Evolutionary conservation across 2,797 vertebrate genomes (phyloP).

Genomic region (Amniataba percoides): DNA sequence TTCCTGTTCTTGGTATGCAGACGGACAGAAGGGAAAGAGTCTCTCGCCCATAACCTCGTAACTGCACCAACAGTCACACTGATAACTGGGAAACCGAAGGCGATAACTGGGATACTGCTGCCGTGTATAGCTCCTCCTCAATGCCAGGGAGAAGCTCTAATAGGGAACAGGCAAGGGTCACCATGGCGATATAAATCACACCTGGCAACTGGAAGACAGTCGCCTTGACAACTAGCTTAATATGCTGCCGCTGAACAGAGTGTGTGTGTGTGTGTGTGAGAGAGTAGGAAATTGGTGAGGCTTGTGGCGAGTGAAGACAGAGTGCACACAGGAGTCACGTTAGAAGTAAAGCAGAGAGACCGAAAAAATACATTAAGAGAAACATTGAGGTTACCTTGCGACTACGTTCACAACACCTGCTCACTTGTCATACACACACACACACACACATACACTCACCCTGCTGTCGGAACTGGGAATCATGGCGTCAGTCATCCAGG

Average conservation of each 20-base stretch:
- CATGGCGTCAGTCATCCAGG: constrained; percentile 97
- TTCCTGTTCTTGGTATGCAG: constrained; percentile 22
- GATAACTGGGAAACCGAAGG: constrained; percentile 50
- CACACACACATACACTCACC: constrained; percentile 80
- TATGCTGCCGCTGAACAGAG: constrained; percentile 44
- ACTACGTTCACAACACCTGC: constrained; percentile 26
- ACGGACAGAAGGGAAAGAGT: background rate
- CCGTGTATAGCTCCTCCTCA: constrained; percentile 49
- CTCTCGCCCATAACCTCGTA: constrained; percentile 6
- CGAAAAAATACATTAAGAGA: constrained; percentile 26
- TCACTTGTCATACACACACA: constrained; percentile 8
- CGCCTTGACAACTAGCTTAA: constrained; percentile 79
- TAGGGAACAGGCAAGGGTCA: constrained; percentile 80
- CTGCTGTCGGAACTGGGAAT: constrained; percentile 92
- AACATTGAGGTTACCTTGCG: background rate
- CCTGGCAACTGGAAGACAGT: constrained; percentile 80
- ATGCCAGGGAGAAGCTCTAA: constrained; percentile 70
- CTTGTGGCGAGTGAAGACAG: constrained; percentile 31
- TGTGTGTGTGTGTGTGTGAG: constrained; percentile 33
- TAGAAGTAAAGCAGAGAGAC: constrained; percentile 27
- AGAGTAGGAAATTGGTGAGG: constrained; percentile 30
- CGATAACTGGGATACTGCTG: constrained; percentile 55
- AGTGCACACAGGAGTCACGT: constrained; percentile 43
- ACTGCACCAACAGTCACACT: constrained; percentile 39
- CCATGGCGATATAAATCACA: constrained; percentile 82